Evolutionary conservation across 2,797 vertebrate genomes (phyloP).

Genomic region (Pogonophryne albipinna): DNA sequence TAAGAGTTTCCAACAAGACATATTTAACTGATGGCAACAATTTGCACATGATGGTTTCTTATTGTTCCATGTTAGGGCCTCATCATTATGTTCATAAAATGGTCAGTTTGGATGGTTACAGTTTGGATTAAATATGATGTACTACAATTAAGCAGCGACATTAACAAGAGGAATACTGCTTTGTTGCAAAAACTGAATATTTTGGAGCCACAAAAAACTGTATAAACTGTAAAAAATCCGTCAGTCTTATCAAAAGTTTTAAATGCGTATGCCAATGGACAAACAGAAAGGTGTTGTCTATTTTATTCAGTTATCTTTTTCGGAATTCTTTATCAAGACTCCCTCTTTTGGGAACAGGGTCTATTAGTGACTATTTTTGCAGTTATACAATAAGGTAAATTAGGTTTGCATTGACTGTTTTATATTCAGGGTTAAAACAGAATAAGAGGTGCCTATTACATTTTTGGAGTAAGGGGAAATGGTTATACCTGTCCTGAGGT

Average conservation of each 20-base stretch:
- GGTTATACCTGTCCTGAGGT: conserved; percentile 7
- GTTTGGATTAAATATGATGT: conserved; percentile 4
- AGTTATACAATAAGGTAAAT: conserved; percentile 32
- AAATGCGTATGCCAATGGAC: neutral
- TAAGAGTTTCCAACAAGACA: neutral
- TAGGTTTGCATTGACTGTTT: conserved; percentile 1
- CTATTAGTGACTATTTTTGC: conserved; percentile 8
- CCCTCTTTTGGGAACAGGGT: neutral
- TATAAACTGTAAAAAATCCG: neutral
- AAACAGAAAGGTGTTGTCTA: neutral
- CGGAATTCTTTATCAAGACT: neutral
- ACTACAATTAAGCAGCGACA: neutral
- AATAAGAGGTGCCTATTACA: conserved; percentile 10
- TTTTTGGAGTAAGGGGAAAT: neutral
- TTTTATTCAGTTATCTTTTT: conserved; percentile 9
- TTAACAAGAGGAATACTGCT: neutral
- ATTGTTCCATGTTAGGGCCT: no score
- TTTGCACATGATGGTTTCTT: neutral
- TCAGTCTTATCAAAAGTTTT: neutral
- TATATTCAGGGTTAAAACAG: conserved; percentile 17
- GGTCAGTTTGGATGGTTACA: neutral
- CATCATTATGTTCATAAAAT: neutral
- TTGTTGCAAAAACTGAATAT: neutral
- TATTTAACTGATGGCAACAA: neutral
- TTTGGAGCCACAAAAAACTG: conserved; percentile 8